Conservation (phyloP, 2,888 invertebrate species). For the Clivina fossor region DNA sequence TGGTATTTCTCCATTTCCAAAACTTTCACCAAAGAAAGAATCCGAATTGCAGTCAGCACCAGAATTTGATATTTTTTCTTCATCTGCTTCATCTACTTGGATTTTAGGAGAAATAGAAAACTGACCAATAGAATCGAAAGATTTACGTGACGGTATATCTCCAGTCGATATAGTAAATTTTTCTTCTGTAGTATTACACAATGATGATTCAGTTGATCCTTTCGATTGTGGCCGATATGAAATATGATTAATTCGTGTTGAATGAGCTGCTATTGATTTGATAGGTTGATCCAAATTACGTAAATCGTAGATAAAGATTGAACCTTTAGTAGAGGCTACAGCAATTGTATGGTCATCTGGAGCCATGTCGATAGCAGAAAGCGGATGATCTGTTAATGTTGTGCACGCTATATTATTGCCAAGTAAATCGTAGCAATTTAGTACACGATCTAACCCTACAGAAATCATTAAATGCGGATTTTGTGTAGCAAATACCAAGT, state of each 20-base stretch:
- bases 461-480: constrained; percentile 60
- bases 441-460: constrained; percentile 59
- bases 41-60: too few relatives aligned
- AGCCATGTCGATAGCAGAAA: constrained; percentile 45
- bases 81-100: too few relatives aligned
- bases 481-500: constrained; percentile 59
- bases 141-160: too few relatives aligned
- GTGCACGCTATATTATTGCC: constrained; percentile 55
- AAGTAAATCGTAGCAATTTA: constrained; percentile 61
- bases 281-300: constrained; percentile 35
- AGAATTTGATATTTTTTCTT: too few relatives aligned
- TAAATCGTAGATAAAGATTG: constrained; percentile 41
- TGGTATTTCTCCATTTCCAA: too few relatives aligned
- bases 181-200: too few relatives aligned
- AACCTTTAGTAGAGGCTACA: constrained; percentile 41
- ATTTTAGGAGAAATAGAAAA: too few relatives aligned
- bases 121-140: too few relatives aligned
- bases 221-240: constrained; percentile 10
- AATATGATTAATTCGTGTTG: constrained; percentile 16
- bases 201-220: too few relatives aligned
- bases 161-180: too few relatives aligned
- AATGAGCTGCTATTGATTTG: constrained; percentile 33
- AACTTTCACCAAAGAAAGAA: too few relatives aligned
- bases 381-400: constrained; percentile 51
- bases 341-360: constrained; percentile 40